Base-by-base conservation (phyloP, 64 coral and sea anemone genomes). In the Montipora sp. region DNA sequence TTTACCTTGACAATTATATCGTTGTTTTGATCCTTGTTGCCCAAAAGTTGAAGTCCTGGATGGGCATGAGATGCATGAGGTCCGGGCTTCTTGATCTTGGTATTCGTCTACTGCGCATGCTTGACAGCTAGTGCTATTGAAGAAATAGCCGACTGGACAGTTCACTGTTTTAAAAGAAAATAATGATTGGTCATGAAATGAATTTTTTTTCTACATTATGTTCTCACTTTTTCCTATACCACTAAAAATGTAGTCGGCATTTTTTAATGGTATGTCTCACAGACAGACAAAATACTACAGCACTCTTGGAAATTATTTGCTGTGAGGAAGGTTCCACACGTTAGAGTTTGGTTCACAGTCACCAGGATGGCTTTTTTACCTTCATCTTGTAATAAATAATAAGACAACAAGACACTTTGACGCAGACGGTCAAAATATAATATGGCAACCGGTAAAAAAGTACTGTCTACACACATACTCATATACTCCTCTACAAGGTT, bases 21-120 rank as follows among this genome's bases (percentile, higher is more conserved):
- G 61, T 59, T 23, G 59, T 51, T 22, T 90, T 90, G 89, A 81
- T 74, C 51, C 89, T 57, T 77, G 78, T 74, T 80, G 11, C 16
- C 89, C 89, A 12, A 19, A 81, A 1, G 89, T 90, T 6, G 89
- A 80, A 51, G 60, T 90, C 22, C 65, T 65, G 70, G 89, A 79
- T 73, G 89, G 77, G 19, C 89, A 90, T 8, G 89, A n/a, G n/a
- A 81, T 7, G n/a, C 89, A 90, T 0, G 18, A 44, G 53, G 78
- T 90, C 78, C 81, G 78, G 63, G 65, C 89, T 43, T 90, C 89
- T 23, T 73, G 21, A 51, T 90, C 78, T 22, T 90, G 89, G 69
- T 90, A 90, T 47, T 90, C 63, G 53, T 90, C 71, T 23, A 81
- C 89, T 73, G 89, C 48, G 66, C 89, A 90, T 51, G 89, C 63